Evolutionary conservation across 1,140 invertebrate genomes (phyloP), one percentile per base, ranked within the genome.

Genomic region (Phthorimaea operculella): DNA sequence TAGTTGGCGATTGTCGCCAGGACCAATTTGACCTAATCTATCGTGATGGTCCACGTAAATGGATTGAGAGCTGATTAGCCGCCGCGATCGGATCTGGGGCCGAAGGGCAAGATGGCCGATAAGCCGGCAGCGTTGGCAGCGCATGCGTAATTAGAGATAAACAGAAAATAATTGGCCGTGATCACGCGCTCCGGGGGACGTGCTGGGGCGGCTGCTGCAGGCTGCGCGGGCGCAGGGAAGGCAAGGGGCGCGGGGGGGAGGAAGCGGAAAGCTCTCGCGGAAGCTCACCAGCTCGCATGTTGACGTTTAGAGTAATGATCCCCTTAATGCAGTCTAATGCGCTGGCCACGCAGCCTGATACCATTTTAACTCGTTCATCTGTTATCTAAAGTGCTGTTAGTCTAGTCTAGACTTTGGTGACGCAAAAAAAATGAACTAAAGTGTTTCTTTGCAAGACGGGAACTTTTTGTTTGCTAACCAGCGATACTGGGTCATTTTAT

Each of bases 101-200:
- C 82, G 79, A 74, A 85, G 79, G 81, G 82, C 74, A 85, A 78
- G 52, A 50, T 50, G 48, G 5, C 33, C 63, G 79, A 83, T 83
- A 80, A 83, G 65, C 62, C 67, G 66, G 56, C 72, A 65, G 78
- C 76, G 76, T 78, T 73, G 72, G 77, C 76, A 76, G 80, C 72
- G 78, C 73, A 82, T 83, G 74, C 78, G 78, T 85, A 85, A 85
- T 85, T 85, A 85, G 81, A 83, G 78, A 81, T 80, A 82, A 83
- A 85, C 81, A 79, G 76, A 84, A 84, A 84, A 83, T 84, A 84
- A 84, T 84, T 84, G 81, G 81, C 79, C 70, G 62, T 76, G 75
- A 84, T 83, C 81, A 81, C 72, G 74, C 66, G 73, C 69, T 69
- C 76, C 70, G 60, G 65, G 64, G 68, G 70, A 76, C 75, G 74